A percentile compares a stretch with the other conserved stretches of the same genome.
Evolutionary conservation across 2,113 vertebrate genomes (phyloP).

Genomic region (Eublepharis macularius): DNA sequence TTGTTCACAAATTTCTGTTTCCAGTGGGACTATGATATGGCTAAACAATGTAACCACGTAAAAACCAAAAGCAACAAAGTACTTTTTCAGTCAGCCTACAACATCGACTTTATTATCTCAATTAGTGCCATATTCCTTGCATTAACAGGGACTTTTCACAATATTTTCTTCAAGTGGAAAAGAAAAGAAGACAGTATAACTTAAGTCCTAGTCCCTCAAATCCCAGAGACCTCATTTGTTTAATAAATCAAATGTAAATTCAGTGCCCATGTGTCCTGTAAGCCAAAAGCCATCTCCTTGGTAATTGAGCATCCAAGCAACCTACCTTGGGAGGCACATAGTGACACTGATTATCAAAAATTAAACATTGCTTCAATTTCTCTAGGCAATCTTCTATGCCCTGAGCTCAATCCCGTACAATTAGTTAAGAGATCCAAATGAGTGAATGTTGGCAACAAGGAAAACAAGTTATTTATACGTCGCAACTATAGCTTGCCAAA

Average conservation of each 20-base stretch:
- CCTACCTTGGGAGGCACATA: conserved; percentile 57
- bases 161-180: neutral
- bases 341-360: conserved; percentile 66
- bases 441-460: neutral
- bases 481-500: conserved; percentile 32
- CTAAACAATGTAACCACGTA: no score
- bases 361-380: conserved; percentile 44
- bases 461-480: neutral
- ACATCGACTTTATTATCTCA: neutral
- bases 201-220: neutral
- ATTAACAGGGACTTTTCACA: neutral
- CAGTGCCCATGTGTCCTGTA: conserved; percentile 28
- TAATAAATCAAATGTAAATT: conserved; percentile 6
- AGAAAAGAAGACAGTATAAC: conserved; percentile 4
- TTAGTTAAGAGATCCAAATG: conserved; percentile 23
- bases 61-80: no score
- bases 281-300: conserved; percentile 31
- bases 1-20: no score
- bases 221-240: conserved; percentile 7
- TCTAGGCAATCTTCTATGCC: neutral
- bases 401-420: conserved; percentile 34
- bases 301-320: conserved; percentile 62
- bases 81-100: no score
- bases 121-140: neutral
- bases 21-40: no score